These are phyloP conservation scores for Drosophila nasuta DNA, from an alignment of 1,140 invertebrate genomes.

Conservation along the genomic window DNA sequence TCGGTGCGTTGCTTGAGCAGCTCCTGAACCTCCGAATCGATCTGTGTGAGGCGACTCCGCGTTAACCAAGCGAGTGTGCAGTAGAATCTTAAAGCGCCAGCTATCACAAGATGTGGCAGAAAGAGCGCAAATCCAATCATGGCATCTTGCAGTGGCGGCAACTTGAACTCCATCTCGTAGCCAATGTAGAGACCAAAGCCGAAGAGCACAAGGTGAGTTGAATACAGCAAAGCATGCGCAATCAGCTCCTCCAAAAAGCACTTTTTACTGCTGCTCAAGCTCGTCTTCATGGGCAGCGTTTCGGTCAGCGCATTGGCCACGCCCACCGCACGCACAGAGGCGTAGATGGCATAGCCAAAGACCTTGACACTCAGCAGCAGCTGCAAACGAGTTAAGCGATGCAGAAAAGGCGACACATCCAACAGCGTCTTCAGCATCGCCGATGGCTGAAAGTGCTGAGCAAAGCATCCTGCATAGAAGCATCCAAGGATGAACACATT, in stretches of 20 bases:
- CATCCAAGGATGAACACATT: conserved; percentile 54
- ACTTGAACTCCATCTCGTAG: conserved; percentile 73
- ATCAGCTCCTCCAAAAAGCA: conserved; percentile 35
- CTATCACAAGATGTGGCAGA: conserved; percentile 65
- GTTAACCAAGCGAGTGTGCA: conserved; percentile 54
- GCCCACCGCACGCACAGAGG: conserved; percentile 39
- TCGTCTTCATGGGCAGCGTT: conserved; percentile 20
- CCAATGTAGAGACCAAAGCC: conserved; percentile 67
- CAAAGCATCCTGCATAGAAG: conserved; percentile 62
- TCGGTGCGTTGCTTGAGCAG: conserved; percentile 23
- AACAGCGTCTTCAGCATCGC: conserved; percentile 56
- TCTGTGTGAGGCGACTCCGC: conserved; percentile 26
- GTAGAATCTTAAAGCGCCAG: conserved; percentile 62
- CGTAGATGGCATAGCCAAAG: conserved; percentile 57
- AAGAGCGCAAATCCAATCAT: conserved; percentile 68
- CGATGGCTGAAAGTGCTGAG: conserved; percentile 63
- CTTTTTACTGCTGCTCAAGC: no score
- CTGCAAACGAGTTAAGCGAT: conserved; percentile 55
- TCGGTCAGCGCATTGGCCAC: conserved; percentile 43
- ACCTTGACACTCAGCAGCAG: conserved; percentile 63
- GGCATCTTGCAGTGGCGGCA: conserved; percentile 67
- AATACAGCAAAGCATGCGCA: conserved; percentile 59
- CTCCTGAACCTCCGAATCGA: conserved; percentile 30
- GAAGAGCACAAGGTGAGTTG: conserved; percentile 57
- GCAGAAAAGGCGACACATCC: conserved; percentile 69